Percentiles rank a stretch among this genome's conserved stretches.
Conservation (phyloP, 2,888 invertebrate genomes). For the Cremastinae sp. region DNA sequence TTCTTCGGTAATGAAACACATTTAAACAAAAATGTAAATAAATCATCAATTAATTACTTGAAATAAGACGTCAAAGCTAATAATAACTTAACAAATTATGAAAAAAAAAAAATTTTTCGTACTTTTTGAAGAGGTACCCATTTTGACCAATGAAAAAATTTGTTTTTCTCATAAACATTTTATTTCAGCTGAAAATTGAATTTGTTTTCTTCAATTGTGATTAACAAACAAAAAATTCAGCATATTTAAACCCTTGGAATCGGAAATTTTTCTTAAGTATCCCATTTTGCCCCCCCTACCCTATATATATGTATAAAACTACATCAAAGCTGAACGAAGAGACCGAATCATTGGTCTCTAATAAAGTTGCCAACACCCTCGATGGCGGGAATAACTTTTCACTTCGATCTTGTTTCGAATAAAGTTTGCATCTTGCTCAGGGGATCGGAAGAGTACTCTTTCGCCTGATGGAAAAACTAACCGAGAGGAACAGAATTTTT, state of each 20-base stretch:
- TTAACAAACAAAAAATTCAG: constrained; percentile 1
- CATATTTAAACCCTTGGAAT: neutral
- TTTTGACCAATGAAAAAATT: no score
- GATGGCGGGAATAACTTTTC: constrained; percentile 34
- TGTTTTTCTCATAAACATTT: no score
- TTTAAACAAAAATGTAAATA: no score
- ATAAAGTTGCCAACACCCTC: constrained; percentile 41
- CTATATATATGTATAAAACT: constrained; percentile 11
- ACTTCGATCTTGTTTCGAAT: constrained; percentile 30
- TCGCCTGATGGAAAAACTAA: neutral
- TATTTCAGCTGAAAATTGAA: no score
- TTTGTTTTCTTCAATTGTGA: no score
- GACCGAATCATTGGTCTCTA: constrained; percentile 53
- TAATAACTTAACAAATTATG: no score
- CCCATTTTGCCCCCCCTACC: neutral
- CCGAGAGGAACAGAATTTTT: neutral
- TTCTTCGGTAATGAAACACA: no score
- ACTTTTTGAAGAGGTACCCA: no score
- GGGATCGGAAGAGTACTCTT: constrained; percentile 36
- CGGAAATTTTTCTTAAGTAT: neutral
- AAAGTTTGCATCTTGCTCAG: constrained; percentile 53
- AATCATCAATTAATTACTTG: no score
- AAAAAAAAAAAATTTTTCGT: no score
- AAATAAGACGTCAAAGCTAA: no score
- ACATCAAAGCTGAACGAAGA: constrained; percentile 29